These are phyloP conservation scores for Glaucopsyche alexis DNA, from an alignment of 2,888 invertebrate species.

Conservation along the genomic window DNA sequence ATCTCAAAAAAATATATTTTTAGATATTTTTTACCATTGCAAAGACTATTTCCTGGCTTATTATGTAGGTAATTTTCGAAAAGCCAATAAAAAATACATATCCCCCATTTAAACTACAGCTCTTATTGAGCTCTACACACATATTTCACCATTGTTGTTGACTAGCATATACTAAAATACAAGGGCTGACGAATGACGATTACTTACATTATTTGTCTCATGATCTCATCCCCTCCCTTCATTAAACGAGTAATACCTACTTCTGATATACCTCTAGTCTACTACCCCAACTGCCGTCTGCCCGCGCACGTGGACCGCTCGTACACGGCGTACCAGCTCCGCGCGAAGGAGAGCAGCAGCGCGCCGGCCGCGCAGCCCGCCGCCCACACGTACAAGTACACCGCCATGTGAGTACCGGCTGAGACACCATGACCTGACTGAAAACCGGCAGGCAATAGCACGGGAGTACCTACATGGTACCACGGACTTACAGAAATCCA, in stretches of 20 bases:
- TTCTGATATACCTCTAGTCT: constrained; percentile 46
- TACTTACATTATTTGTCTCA: too few species aligned
- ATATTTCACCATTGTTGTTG: too few species aligned
- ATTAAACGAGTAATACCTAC: not conserved
- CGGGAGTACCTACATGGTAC: not conserved
- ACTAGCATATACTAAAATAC: too few species aligned
- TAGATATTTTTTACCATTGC: too few species aligned
- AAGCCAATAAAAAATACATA: too few species aligned
- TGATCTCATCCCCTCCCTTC: too few species aligned
- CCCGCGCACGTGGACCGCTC: constrained; percentile 61
- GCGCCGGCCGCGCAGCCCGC: constrained; percentile 45
- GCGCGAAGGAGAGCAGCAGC: constrained; percentile 38
- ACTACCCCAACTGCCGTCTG: constrained; percentile 64
- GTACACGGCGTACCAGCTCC: constrained; percentile 54
- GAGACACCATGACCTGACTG: not conserved
- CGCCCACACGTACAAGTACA: not conserved
- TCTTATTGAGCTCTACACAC: too few species aligned
- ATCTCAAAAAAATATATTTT: too few species aligned
- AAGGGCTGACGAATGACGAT: too few species aligned
- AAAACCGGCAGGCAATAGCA: constrained; percentile 42
- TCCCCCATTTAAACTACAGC: too few species aligned
- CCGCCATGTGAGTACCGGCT: not conserved
- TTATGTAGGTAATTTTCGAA: too few species aligned
- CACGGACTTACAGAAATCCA: not conserved
- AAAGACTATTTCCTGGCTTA: too few species aligned